phyloP scores from a whole-genome alignment of 2,888 invertebrate genomes.

The Oscheius myriophilus region DNA sequence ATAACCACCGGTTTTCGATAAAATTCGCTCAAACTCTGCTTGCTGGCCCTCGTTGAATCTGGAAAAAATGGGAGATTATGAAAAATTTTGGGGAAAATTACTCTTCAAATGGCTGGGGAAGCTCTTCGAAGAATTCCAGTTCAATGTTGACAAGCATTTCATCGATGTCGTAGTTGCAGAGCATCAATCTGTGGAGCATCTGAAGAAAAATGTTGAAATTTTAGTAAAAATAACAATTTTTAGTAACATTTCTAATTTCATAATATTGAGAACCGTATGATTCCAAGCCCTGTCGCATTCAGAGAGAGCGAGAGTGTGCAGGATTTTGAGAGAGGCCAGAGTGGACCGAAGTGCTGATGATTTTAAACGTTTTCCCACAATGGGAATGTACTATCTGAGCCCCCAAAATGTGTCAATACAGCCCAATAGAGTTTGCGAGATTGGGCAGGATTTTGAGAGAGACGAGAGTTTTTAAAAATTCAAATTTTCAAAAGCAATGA shows the following conservation, averaged over 20 bases:
- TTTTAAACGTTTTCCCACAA: no score
- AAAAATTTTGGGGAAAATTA: background rate
- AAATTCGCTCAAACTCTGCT: constrained; percentile 23
- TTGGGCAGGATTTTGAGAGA: no score
- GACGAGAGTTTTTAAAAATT: no score
- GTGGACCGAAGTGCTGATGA: no score
- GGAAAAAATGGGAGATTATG: background rate
- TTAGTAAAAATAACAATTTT: background rate
- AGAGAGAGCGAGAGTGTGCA: no score
- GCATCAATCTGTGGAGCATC: constrained; percentile 31
- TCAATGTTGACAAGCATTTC: constrained; percentile 27
- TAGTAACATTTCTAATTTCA: background rate
- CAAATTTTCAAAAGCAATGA: no score
- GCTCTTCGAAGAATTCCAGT: constrained; percentile 16
- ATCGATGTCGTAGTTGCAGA: constrained; percentile 26
- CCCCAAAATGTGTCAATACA: no score
- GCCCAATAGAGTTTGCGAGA: no score
- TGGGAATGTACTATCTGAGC: no score
- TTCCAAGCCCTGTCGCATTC: no score
- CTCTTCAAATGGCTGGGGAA: constrained; percentile 30
- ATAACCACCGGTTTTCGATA: background rate
- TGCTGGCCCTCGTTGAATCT: constrained; percentile 25
- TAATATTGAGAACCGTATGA: no score
- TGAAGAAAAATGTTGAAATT: constrained; percentile 18
- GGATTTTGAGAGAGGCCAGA: no score